These are phyloP conservation scores for Urosaurus nigricauda DNA, from an alignment of 2,797 vertebrate species.

Conservation along the genomic window DNA sequence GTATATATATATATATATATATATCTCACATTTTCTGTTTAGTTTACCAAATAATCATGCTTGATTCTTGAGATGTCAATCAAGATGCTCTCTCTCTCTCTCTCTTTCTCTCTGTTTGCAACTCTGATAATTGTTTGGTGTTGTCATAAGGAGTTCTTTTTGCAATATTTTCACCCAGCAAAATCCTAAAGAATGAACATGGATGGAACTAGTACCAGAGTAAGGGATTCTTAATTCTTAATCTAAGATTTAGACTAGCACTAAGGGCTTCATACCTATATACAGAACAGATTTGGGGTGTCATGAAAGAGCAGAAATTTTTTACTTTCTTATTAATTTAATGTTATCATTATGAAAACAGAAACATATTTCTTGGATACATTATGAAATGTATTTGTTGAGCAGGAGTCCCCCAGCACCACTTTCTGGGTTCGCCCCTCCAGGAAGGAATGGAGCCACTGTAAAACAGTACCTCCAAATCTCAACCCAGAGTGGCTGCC, in stretches of 20 bases:
- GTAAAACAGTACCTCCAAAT: too few species aligned
- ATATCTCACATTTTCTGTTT: background rate
- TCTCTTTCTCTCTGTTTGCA: too few species aligned
- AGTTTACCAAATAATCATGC: background rate
- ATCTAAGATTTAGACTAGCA: background rate
- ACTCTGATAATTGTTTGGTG: background rate
- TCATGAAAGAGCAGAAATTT: background rate
- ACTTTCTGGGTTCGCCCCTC: too few species aligned
- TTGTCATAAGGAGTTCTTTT: background rate
- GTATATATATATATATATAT: background rate
- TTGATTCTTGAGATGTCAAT: background rate
- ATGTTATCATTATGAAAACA: background rate
- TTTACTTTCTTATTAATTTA: background rate
- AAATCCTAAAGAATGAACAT: background rate
- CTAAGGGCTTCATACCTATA: background rate
- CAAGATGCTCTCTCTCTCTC: background rate
- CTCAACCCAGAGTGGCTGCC: too few species aligned
- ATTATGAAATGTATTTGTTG: too few species aligned
- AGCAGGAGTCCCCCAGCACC: too few species aligned
- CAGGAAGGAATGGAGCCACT: too few species aligned
- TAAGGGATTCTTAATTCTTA: background rate
- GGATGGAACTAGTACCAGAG: background rate
- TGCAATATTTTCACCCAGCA: background rate
- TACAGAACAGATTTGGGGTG: background rate
- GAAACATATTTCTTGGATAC: background rate